Percentiles rank a stretch among this genome's conserved stretches.
These are phyloP conservation scores for Himalopsyche phryganea DNA, from an alignment of 1,140 invertebrate genomes.

Conservation along the genomic window DNA sequence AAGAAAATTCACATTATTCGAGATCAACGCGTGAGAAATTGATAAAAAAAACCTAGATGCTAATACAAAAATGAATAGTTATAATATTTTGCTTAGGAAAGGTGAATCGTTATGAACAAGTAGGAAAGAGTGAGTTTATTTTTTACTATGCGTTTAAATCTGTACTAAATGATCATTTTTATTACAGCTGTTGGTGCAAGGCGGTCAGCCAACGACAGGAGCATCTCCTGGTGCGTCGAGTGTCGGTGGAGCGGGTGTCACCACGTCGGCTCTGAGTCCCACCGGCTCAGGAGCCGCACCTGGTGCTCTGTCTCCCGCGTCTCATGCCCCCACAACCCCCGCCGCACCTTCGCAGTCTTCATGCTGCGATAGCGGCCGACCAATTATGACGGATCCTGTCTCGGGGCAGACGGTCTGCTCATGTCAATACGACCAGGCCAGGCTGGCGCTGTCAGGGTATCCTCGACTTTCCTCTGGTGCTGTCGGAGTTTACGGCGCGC, in stretches of 20 bases:
- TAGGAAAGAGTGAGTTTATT: no score
- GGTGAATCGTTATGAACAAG: no score
- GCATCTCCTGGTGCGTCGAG: slow-evolving; percentile 60
- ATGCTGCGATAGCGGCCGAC: slow-evolving; percentile 90
- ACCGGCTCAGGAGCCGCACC: slow-evolving; percentile 59
- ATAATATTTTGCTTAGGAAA: no score
- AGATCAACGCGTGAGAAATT: no score
- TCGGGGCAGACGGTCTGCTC: slow-evolving; percentile 95
- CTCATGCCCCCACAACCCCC: slow-evolving; percentile 60
- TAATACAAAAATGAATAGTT: no score
- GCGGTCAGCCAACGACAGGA: slow-evolving; percentile 63
- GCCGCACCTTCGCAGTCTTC: slow-evolving; percentile 47
- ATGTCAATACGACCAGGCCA: slow-evolving; percentile 87
- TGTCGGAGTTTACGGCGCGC: slow-evolving; percentile 69
- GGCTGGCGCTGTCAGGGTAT: slow-evolving; percentile 64
- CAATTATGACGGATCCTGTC: slow-evolving; percentile 90
- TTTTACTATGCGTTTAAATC: no score
- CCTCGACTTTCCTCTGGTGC: slow-evolving; percentile 66
- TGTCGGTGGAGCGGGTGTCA: slow-evolving; percentile 51
- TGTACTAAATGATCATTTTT: slow-evolving; percentile 2
- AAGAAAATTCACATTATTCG: no score
- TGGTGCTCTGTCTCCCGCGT: slow-evolving; percentile 70
- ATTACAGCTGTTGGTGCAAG: slow-evolving; percentile 71
- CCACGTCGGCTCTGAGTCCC: slow-evolving; percentile 46
- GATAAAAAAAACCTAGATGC: no score